Percentiles rank a stretch among this genome's conserved stretches.
Conservation (phyloP, 2,113 vertebrate genomes). For the Cyanoramphus novaezelandiae region DNA sequence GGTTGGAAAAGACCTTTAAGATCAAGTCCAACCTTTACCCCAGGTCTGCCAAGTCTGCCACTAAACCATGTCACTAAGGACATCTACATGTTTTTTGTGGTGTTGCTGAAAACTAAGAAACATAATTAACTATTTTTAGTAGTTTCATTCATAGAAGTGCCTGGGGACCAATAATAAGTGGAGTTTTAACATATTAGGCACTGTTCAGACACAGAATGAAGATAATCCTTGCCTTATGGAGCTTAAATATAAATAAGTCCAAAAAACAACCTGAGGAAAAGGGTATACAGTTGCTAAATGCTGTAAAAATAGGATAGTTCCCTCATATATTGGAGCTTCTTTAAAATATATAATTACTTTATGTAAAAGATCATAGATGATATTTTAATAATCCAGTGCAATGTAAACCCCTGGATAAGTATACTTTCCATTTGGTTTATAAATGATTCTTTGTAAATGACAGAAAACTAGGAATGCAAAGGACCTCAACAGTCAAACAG, state of each 20-base stretch:
- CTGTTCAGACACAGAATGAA: background rate
- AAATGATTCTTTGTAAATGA: background rate
- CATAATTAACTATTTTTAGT: background rate
- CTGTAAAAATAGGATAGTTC: background rate
- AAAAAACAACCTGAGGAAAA: background rate
- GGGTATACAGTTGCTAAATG: background rate
- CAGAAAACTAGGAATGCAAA: background rate
- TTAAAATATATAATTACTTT: background rate
- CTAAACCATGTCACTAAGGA: background rate
- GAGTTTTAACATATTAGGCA: background rate
- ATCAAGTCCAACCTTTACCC: background rate
- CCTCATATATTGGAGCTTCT: background rate
- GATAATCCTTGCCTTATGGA: background rate
- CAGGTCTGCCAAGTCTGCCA: background rate
- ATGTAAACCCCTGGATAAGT: background rate
- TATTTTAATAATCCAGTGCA: background rate
- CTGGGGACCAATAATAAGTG: background rate
- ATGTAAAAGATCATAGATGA: background rate
- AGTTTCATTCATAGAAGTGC: background rate
- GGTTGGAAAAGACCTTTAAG: background rate
- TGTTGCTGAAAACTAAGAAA: conserved; percentile 7
- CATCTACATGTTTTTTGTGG: background rate
- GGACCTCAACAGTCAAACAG: background rate
- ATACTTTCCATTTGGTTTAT: background rate
- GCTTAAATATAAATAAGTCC: background rate